These are phyloP conservation scores for Amphipoea lucens DNA, from an alignment of 2,888 invertebrate species.

Conservation along the genomic window DNA sequence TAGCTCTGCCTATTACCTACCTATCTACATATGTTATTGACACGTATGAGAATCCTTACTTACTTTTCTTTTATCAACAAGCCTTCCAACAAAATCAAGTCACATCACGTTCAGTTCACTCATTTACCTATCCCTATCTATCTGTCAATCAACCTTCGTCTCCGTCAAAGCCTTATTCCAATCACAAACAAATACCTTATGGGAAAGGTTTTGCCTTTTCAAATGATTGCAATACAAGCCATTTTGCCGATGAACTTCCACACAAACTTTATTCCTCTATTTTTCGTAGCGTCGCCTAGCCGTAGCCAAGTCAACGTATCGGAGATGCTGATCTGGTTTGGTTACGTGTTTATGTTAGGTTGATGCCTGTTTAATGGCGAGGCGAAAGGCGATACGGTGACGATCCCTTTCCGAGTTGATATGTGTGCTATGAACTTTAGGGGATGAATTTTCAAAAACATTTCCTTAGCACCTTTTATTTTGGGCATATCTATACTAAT, in stretches of 20 bases:
- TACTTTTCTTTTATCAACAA: neutral
- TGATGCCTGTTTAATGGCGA: no score
- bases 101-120: constrained; percentile 43
- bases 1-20: neutral
- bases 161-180: constrained; percentile 44
- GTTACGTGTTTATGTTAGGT: no score
- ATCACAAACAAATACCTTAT: constrained; percentile 36
- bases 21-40: neutral
- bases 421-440: no score
- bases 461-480: no score
- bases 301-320: no score
- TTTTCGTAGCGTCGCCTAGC: neutral
- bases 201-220: constrained; percentile 18
- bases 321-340: no score
- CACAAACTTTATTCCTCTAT: neutral
- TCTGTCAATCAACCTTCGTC: constrained; percentile 48
- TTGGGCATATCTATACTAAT: no score
- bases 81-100: constrained; percentile 19
- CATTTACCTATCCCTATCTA: constrained; percentile 32
- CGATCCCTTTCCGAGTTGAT: no score
- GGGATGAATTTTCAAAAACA: neutral
- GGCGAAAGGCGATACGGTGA: no score
- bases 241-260: neutral
- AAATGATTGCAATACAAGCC: neutral
- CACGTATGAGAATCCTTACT: neutral